These are phyloP conservation scores for Mesocentrotus franciscanus DNA, from an alignment of 53 echinoderm and acorn worm genomes.

Conservation along the genomic window DNA sequence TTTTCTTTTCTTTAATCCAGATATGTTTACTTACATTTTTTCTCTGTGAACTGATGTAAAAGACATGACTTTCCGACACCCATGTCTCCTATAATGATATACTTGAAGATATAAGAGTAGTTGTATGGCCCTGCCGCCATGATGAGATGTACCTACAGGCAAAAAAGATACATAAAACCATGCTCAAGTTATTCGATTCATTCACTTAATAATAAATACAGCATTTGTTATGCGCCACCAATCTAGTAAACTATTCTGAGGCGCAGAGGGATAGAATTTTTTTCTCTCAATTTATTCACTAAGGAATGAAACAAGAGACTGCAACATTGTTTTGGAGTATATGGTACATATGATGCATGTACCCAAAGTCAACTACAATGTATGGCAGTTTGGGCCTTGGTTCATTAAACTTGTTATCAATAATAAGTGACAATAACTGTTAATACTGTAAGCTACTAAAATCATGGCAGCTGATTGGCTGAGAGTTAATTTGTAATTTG, in stretches of 20 bases:
- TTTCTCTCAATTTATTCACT: too few relatives aligned
- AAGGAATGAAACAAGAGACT: background rate
- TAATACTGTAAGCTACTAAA: too few relatives aligned
- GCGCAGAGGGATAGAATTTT: too few relatives aligned
- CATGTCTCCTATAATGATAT: slow-evolving; percentile 99
- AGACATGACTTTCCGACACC: slow-evolving; percentile 99
- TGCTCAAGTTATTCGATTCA: background rate
- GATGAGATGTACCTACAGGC: slow-evolving; percentile 54
- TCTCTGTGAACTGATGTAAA: slow-evolving; percentile 99
- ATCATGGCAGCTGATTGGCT: too few relatives aligned
- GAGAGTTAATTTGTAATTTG: too few relatives aligned
- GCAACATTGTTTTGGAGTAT: background rate
- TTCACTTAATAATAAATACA: background rate
- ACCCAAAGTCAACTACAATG: too few relatives aligned
- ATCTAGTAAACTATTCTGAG: too few relatives aligned
- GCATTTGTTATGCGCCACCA: too few relatives aligned
- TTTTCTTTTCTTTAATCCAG: too few relatives aligned
- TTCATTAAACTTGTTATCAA: too few relatives aligned
- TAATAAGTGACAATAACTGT: too few relatives aligned
- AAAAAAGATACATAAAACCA: background rate
- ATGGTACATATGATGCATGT: background rate
- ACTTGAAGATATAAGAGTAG: slow-evolving; percentile 99
- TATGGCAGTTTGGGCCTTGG: too few relatives aligned
- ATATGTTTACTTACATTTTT: slow-evolving; percentile 93
- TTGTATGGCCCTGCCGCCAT: slow-evolving; percentile 99